Conservation (phyloP, 2,113 vertebrate genomes). For the Phyllopteryx taeniolatus region DNA sequence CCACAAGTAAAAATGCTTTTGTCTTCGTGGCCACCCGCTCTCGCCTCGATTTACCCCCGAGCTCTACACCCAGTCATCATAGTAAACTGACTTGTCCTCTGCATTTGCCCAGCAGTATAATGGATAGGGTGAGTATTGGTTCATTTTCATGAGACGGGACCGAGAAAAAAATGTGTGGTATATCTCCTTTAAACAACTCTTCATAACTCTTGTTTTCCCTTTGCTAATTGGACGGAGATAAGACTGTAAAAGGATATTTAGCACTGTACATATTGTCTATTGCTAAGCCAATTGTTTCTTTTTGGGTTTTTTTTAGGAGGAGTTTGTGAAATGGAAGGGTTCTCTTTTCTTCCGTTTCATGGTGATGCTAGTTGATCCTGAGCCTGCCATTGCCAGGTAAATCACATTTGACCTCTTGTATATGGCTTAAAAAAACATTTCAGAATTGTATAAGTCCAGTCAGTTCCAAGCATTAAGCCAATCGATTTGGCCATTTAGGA, state of each 20-base stretch:
- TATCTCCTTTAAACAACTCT: neutral
- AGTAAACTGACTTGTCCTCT: too few species aligned
- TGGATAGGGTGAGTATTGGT: too few species aligned
- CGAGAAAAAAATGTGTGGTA: neutral
- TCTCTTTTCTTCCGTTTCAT: slow-evolving; percentile 88
- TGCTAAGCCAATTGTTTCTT: neutral
- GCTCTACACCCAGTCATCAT: too few species aligned
- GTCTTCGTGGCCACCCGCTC: too few species aligned
- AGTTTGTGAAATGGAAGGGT: slow-evolving; percentile 95
- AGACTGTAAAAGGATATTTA: neutral
- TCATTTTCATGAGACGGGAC: too few species aligned
- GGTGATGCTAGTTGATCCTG: slow-evolving; percentile 81
- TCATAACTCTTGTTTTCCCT: neutral
- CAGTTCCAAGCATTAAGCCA: neutral
- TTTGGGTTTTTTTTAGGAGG: slow-evolving; percentile 75
- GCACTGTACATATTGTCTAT: neutral
- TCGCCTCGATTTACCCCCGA: too few species aligned
- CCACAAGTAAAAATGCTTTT: too few species aligned
- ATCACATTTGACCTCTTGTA: neutral
- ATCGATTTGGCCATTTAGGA: neutral
- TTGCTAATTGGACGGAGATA: neutral
- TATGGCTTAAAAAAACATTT: too few species aligned
- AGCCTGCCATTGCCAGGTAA: slow-evolving; percentile 85
- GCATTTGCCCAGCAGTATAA: too few species aligned
- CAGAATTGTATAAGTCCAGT: neutral